Evolutionary conservation across 2,888 invertebrate species (phyloP), one percentile per base, ranked within the genome.

Genomic region (Tillus elongatus): DNA sequence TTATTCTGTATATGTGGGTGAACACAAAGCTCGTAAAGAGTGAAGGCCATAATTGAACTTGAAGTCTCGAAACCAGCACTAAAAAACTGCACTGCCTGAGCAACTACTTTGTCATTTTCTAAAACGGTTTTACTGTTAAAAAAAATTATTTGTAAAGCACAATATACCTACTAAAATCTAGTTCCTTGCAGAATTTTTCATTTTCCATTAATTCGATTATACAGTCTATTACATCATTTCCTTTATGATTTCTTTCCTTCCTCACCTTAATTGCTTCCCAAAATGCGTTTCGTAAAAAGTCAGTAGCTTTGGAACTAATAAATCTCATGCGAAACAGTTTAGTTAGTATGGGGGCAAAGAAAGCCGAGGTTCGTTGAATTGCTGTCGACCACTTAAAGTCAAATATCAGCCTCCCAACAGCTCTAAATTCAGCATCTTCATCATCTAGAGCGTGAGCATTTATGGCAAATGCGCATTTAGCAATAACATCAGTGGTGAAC

Each of bases 11-110:
- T 66, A 0, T 63, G 58, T 2, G 63, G 69, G 41, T 74, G 60
- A 0, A 69, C 61, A 1, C 73, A 71, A 33, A 77, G 53, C 55
- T 74, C 73, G 50, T 75, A 67, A 24, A 75, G 60, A 4, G 71
- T 59, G 49, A 73, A 74, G 13, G 72, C 69, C 31, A 75, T 62
- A 0, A 74, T 72, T 0, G 74, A 70, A 0, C 74, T 72, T 0
- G 74, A 72, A 3, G 76, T 77, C 57, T 77, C 77, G 52, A 72
- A 77, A 1, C 76, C 77, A 1, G 75, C 77, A 6, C 72, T 60
- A 54, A 75, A 75, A 45, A 77, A 75, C 35, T 74, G 70, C 46
- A 73, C 70, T 1, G 72, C 71, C 36, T 75, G 74, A 0, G 75
- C 73, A 24, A 71, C 68, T 53, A 73, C 70, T 40, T 69, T 67